phyloP scores from a whole-genome alignment of 2,888 invertebrate genomes.

The Pheosia tremula region DNA sequence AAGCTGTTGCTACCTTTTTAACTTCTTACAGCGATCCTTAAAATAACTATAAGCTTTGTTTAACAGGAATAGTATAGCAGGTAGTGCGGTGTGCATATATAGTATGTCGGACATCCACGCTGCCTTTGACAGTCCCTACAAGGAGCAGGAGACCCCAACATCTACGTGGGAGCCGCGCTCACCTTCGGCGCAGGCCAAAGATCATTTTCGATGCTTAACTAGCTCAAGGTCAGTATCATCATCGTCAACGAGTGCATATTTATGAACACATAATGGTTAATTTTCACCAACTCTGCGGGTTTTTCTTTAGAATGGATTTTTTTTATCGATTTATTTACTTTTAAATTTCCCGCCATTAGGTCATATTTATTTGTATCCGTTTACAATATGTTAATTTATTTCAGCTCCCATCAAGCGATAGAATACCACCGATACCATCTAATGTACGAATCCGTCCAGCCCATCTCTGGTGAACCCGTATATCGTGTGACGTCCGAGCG shows the following conservation, averaged over 20 bases:
- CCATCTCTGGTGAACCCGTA: constrained; percentile 88
- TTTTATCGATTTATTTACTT: no score
- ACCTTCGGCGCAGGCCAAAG: constrained; percentile 57
- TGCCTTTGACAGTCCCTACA: constrained; percentile 94
- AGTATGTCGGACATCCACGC: constrained; percentile 91
- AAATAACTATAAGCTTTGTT: constrained; percentile 6
- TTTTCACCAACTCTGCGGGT: neutral
- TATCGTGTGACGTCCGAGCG: constrained; percentile 89
- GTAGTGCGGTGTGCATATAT: constrained; percentile 96
- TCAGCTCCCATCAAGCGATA: constrained; percentile 77
- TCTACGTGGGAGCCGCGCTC: constrained; percentile 89
- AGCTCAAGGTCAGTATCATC: constrained; percentile 54
- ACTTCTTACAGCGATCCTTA: no score
- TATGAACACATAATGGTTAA: neutral
- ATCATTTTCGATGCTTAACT: constrained; percentile 86
- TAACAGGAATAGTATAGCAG: constrained; percentile 92
- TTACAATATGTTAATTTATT: constrained; percentile 8
- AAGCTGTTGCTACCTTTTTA: no score
- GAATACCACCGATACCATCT: constrained; percentile 92
- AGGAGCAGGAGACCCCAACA: constrained; percentile 90
- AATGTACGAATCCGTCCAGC: constrained; percentile 94
- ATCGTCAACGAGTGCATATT: no score
- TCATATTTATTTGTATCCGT: no score
- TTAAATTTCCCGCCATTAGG: no score
- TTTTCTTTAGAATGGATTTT: neutral